Evolutionary conservation across 2,113 vertebrate genomes (phyloP).

Genomic region (Rhinogobius similis): DNA sequence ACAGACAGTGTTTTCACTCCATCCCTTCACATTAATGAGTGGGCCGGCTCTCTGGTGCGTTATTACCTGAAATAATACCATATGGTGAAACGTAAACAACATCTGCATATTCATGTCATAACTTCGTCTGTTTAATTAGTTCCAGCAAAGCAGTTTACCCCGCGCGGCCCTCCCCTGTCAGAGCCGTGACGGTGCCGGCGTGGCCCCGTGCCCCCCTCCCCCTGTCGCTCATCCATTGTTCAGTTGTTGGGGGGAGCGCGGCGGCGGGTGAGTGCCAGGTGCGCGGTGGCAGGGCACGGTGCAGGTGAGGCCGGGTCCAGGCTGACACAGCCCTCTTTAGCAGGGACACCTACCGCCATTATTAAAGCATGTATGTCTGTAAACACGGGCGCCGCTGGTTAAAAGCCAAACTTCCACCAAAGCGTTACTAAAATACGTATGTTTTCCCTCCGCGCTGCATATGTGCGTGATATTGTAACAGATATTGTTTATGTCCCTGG

Average conservation of each 20-base stretch:
- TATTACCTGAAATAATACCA: constrained; percentile 99
- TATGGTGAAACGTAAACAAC: constrained; percentile 99
- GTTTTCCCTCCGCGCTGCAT: constrained; percentile 3
- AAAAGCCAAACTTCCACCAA: constrained; percentile 43
- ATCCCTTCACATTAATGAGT: constrained; percentile 86
- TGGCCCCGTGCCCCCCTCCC: constrained; percentile 70
- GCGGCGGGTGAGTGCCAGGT: constrained; percentile 84
- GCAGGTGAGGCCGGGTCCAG: constrained; percentile 80
- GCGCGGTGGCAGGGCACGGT: constrained; percentile 83
- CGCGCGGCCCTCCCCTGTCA: constrained; percentile 94
- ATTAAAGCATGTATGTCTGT: constrained; percentile 45
- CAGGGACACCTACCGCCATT: constrained; percentile 38
- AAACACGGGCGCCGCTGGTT: constrained; percentile 41
- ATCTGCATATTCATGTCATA: constrained; percentile 99
- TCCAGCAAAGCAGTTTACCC: constrained; percentile 99
- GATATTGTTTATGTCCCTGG: constrained; percentile 19
- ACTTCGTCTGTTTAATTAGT: constrained; percentile 99
- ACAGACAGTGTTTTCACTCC: constrained; percentile 72
- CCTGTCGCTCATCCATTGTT: constrained; percentile 94
- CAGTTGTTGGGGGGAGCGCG: constrained; percentile 74
- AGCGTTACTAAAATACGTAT: constrained; percentile 26
- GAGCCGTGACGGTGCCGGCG: constrained; percentile 84
- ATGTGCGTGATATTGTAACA: constrained; percentile 13
- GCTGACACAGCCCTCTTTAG: constrained; percentile 71
- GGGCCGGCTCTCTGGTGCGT: constrained; percentile 87